phyloP scores from a whole-genome alignment of 2,888 invertebrate genomes.

The Volucella zonaria region DNA sequence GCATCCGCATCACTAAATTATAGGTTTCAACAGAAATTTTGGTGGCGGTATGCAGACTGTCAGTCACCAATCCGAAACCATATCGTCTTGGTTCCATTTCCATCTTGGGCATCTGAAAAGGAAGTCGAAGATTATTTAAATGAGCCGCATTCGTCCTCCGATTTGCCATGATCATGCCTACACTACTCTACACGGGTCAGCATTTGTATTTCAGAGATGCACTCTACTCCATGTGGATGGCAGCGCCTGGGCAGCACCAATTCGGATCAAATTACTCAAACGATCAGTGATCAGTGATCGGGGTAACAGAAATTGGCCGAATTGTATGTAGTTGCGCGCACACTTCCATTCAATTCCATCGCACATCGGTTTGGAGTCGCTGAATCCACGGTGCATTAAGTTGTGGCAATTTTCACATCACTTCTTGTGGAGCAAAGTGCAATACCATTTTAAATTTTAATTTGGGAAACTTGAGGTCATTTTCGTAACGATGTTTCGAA shows the following conservation, averaged over 20 bases:
- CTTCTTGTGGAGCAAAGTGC: conserved; percentile 43
- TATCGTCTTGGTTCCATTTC: conserved; percentile 67
- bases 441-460: conserved; percentile 68
- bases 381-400: conserved; percentile 39
- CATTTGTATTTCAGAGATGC: conserved; percentile 7
- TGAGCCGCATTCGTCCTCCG: conserved; percentile 50
- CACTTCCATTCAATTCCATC: conserved; percentile 64
- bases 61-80: conserved; percentile 69
- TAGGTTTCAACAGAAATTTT: conserved; percentile 62
- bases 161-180: conserved; percentile 19
- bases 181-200: conserved; percentile 16
- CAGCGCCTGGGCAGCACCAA: conserved; percentile 49
- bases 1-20: conserved; percentile 52
- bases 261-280: conserved; percentile 62
- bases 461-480: conserved; percentile 48
- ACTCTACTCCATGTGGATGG: neutral
- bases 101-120: conserved; percentile 62
- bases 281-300: conserved; percentile 49
- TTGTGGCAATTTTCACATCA: conserved; percentile 64
- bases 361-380: neutral
- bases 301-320: conserved; percentile 54
- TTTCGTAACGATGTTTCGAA: conserved; percentile 32
- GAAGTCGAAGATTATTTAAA: conserved; percentile 73
- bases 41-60: conserved; percentile 73
- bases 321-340: conserved; percentile 62